A percentile compares a stretch with the other conserved stretches of the same genome.
Evolutionary conservation across 2,113 vertebrate genomes (phyloP).

Genomic region (Paracanthobrama guichenoti): DNA sequence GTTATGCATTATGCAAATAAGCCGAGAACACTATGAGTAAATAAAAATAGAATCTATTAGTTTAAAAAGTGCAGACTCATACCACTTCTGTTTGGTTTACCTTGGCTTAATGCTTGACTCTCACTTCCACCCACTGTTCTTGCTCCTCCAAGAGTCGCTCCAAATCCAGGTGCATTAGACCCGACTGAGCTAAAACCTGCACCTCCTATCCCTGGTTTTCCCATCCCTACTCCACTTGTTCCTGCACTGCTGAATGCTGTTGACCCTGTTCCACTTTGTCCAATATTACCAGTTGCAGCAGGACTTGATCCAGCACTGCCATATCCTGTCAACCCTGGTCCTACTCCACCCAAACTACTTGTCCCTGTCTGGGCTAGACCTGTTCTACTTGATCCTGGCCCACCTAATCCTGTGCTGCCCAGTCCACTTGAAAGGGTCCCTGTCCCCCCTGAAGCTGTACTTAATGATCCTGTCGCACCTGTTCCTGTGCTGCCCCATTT

Average conservation of each 20-base stretch:
- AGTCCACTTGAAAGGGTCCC: not conserved
- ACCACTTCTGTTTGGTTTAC: slow-evolving; percentile 50
- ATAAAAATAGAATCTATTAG: not conserved
- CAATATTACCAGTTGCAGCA: not conserved
- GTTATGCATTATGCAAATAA: not conserved
- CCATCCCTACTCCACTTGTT: not conserved
- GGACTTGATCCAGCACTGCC: slow-evolving; percentile 17
- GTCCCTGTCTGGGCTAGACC: slow-evolving; percentile 12
- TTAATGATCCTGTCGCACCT: not conserved
- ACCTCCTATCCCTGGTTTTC: slow-evolving; percentile 7
- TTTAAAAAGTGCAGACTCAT: not conserved
- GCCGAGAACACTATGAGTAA: not conserved
- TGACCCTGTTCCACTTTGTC: not conserved
- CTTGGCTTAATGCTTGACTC: slow-evolving; percentile 4
- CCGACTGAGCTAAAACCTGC: not conserved
- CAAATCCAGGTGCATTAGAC: slow-evolving; percentile 44
- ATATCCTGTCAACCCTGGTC: slow-evolving; percentile 13
- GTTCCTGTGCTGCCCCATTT: slow-evolving; percentile 4
- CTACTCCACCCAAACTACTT: slow-evolving; percentile 4
- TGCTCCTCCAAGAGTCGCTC: slow-evolving; percentile 10
- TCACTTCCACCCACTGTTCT: slow-evolving; percentile 41
- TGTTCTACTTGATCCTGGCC: slow-evolving; percentile 17
- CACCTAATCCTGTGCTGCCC: not conserved
- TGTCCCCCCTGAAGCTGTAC: not conserved
- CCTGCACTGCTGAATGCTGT: not conserved